Evolutionary conservation across 2,888 invertebrate species (phyloP), one percentile per base, ranked within the genome.

Genomic region (Papilio elwesi): DNA sequence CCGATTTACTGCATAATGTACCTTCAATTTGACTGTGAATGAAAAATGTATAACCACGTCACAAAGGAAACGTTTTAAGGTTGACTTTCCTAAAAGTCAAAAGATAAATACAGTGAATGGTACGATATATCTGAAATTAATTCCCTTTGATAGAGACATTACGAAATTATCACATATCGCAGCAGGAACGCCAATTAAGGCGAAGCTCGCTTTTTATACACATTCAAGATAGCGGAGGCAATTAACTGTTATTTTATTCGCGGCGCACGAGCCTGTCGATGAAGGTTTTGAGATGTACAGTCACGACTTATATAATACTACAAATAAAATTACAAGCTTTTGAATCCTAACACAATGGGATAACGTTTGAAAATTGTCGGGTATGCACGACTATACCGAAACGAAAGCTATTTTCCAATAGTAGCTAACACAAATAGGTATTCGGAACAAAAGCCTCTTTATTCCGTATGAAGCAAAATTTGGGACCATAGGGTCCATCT

Each of bases 391-490:
- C 4, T 48, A 5, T n/a, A 16, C 7, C n/a, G 3, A 38, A 55
- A 15, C 12, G 16, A 26, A 53, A 55, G 43, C 13, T 62, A 78
- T 87, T 80, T 89, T 86, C 87, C 76, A 77, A 89, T 91, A 80
- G 79, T 92, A 38, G 38, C 13, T 15, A 90, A 89, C 86, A 87
- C 87, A 57, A 57, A 90, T 91, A 43, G 43, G 43, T 43, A 43
- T 43, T 89, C 87, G 85, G 82, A 79, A 80, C 85, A 84, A 88
- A 83, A 83, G 78, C 86, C 85, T 82, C 83, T 88, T 87, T 90
- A 87, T 90, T 90, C 88, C 86, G 86, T 87, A 90, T 87, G 87
- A 88, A 87, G 87, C 85, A 83, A 86, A 86, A 47, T 86, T 87
- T 83, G 86, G 88, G 89, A 87, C 85, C 87, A 82, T 74, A 83